Evolutionary conservation across 1,140 invertebrate genomes (phyloP), one percentile per base, ranked within the genome.

Genomic region (Planococcus citri): DNA sequence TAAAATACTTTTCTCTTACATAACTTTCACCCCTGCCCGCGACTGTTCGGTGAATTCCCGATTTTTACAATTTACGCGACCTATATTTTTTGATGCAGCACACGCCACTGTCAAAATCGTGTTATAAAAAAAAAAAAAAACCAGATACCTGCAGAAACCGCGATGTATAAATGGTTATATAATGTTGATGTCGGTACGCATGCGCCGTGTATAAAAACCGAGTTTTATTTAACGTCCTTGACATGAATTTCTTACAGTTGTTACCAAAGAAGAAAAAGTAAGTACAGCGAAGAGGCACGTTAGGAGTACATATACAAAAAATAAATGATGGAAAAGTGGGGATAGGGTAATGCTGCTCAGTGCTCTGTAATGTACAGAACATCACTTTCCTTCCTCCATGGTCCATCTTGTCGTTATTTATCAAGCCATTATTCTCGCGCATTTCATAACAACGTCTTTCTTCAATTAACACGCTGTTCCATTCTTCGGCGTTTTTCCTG

Each of bases 381-480:
- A 24, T 64, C 60, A 64, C 60, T 64, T 64, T 64, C 60, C 60
- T 64, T 64, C 60, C 60, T 64, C 22, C 60, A 64, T 64, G 60
- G 60, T 64, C 60, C 60, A 64, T 64, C 60, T 64, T 64, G 60
- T 64, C 25, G 22, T 64, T 64, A 64, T 64, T 64, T 64, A 64
- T 64, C 60, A 25, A 27, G 60, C 60, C 25, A 64, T 64, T 64
- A 64, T 64, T 64, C 20, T 24, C 25, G 9, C 22, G 21, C 60
- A 64, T 64, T 64, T 64, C 60, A 25, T 64, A 64, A 64, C 20
- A 64, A 64, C 60, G 20, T 64, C 60, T 64, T 64, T 64, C 60
- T 64, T 64, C 25, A 64, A 64, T 64, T 64, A 64, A 64, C 60
- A 20, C 20, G 60, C 60, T 64, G 60, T 64, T 64, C 60, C 60